Conservation (phyloP, 1,140 invertebrate genomes). For the Drosophila tropicalis region DNA sequence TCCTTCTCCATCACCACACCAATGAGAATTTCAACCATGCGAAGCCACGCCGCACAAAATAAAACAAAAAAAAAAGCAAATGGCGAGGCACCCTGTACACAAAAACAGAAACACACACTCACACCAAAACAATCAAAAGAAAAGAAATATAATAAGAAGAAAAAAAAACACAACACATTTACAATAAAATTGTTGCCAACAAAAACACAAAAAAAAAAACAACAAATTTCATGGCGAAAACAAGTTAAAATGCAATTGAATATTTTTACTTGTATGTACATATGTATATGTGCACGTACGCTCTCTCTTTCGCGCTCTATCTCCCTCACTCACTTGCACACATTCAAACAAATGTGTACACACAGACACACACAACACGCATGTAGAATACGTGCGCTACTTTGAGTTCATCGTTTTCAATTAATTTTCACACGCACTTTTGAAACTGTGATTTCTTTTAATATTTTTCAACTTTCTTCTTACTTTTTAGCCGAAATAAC, state of each 20-base stretch:
- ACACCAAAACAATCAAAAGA: background rate
- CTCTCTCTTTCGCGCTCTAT: conserved; percentile 23
- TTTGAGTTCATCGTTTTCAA: conserved; percentile 80
- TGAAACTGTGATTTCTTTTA: background rate
- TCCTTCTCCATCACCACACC: background rate
- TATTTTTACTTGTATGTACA: conserved; percentile 19
- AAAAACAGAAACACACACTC: background rate
- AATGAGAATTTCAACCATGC: background rate
- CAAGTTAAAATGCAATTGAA: conserved; percentile 72
- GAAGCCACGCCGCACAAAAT: background rate
- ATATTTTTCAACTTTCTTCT: background rate
- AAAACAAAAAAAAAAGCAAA: too few relatives aligned
- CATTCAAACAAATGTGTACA: conserved; percentile 1
- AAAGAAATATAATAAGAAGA: background rate
- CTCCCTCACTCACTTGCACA: conserved; percentile 14
- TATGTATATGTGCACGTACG: background rate
- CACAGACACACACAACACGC: conserved; percentile 13
- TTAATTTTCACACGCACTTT: conserved; percentile 55
- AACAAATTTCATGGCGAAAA: conserved; percentile 50
- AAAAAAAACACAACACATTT: conserved; percentile 20
- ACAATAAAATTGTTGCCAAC: conserved; percentile 37
- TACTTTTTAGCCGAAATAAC: background rate
- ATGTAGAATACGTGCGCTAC: conserved; percentile 61
- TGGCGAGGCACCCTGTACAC: too few relatives aligned
- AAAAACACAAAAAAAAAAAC: conserved; percentile 16